Base-by-base conservation (phyloP, 2,797 vertebrate species). In the Aphelocoma californica region DNA sequence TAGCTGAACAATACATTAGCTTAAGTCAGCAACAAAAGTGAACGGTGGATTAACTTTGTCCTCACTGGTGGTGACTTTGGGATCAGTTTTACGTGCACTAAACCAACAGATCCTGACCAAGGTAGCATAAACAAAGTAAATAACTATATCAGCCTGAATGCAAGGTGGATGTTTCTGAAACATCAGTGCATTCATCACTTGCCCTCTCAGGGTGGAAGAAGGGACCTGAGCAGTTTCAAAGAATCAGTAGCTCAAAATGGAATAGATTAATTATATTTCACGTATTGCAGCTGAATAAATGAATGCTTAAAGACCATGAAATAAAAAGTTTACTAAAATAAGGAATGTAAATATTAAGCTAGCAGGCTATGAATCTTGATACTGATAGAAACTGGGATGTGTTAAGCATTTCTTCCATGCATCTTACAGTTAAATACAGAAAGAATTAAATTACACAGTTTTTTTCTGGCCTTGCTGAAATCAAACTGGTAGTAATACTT, bases 11-110 rank as follows among this genome's bases (percentile, higher is more conserved):
- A 51, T 62, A 38, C 38, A 73, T 92, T 93, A 89, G 81, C 87
- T 86, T 95, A 94, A 90, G 71, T 60, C 64, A 91, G 66, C 77
- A 94, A 62, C 84, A 44, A 83, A 91, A 88, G 54, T 36, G 79
- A 95, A 45, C 57, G 64, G 44, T 88, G 84, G 77, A 75, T 95
- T 71, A 72, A 64, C 54, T 96, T 93, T 85, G 57, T 86, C 75
- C 90, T 94, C 54, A 77, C 81, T 81, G 62, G 45, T 72, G 36
- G 36, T 74, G 70, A 94, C 79, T 85, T 57, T 95, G 32, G 72
- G 36, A 93, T 92, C 38, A 93, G 18, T 92, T 81, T 86, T 95
- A 81, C 61, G n/a, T 79, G 15, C 18, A 31, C 42, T 45, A 50
- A 60, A 95, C 85, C 53, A 67, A 45, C 21, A 71, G n/a, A 57